phyloP scores from a whole-genome alignment of 2,888 invertebrate genomes.

The Euplagia quadripunctaria region DNA sequence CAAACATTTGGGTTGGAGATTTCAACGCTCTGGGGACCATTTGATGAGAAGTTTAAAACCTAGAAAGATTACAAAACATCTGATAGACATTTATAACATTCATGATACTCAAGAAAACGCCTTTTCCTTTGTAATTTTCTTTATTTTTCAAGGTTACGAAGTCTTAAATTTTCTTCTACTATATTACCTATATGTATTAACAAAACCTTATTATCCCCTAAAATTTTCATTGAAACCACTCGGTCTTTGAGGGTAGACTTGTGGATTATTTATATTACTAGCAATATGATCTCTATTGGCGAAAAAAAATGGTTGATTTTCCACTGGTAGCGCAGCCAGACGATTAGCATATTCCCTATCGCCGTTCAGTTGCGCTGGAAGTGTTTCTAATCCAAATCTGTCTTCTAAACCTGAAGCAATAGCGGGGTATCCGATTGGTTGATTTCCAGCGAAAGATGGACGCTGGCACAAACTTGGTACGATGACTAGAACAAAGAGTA shows the following conservation, averaged over 20 bases:
- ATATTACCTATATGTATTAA: too few species aligned
- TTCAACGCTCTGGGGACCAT: too few species aligned
- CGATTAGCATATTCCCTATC: conserved; percentile 58
- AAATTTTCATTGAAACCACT: conserved; percentile 16
- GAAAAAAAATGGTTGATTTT: conserved; percentile 43
- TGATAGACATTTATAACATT: background rate
- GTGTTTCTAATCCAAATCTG: conserved; percentile 21
- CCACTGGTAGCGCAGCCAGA: conserved; percentile 46
- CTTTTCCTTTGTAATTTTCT: background rate
- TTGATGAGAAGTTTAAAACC: background rate
- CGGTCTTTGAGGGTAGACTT: conserved; percentile 41
- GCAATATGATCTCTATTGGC: conserved; percentile 60
- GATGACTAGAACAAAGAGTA: conserved; percentile 33
- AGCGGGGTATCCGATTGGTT: conserved; percentile 40
- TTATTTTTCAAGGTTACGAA: too few species aligned
- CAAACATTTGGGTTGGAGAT: too few species aligned
- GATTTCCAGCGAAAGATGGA: conserved; percentile 84
- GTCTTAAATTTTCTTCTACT: too few species aligned
- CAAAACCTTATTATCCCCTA: background rate
- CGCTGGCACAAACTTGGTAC: conserved; percentile 76
- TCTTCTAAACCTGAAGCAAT: conserved; percentile 19
- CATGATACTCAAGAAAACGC: background rate
- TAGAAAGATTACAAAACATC: background rate
- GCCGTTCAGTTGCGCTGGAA: conserved; percentile 46
- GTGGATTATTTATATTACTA: conserved; percentile 37